phyloP scores from a whole-genome alignment of 2,797 vertebrate genomes.

The Enteromius afrohamiltoni region DNA sequence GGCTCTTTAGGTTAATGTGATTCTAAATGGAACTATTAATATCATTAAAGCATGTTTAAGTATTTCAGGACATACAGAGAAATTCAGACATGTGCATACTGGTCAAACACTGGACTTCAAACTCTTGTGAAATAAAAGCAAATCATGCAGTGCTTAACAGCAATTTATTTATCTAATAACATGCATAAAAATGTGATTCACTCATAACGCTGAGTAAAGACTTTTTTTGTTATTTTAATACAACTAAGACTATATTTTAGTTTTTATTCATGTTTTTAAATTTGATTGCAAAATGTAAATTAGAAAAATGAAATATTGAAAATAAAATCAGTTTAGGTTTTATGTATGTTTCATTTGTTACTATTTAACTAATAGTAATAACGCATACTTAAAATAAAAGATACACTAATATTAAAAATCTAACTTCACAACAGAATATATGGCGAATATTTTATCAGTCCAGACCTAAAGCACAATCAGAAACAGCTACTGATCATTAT shows the following conservation, averaged over 20 bases:
- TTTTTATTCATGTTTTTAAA: not conserved
- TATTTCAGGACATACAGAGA: not conserved
- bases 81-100: not conserved
- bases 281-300: not conserved
- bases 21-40: not conserved
- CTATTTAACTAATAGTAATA: not conserved
- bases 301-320: not conserved
- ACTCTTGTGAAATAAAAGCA: constrained; percentile 2
- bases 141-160: not conserved
- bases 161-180: not conserved
- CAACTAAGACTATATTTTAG: not conserved
- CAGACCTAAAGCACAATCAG: not conserved
- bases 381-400: not conserved
- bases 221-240: not conserved
- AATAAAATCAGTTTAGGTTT: not conserved
- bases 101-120: not conserved
- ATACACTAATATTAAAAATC: fast-evolving
- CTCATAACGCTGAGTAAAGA: not conserved
- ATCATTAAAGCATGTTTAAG: not conserved
- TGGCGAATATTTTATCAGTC: not conserved
- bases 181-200: not conserved
- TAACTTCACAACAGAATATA: not conserved
- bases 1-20: not conserved
- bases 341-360: not conserved
- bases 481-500: not conserved